Conservation (phyloP, 2,797 vertebrate genomes). For the Channa striata region DNA sequence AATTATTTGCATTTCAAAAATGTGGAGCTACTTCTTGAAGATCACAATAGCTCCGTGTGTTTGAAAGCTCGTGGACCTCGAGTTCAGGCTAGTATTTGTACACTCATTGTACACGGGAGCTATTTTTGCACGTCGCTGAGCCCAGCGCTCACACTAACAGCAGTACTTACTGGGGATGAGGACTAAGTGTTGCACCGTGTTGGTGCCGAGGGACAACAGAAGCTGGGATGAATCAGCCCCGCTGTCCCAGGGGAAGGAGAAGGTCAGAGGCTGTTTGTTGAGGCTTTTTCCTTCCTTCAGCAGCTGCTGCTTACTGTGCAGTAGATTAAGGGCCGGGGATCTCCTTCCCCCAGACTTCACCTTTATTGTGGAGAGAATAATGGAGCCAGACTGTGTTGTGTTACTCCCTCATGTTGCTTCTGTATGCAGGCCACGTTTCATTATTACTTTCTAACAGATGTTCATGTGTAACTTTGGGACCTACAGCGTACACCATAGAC, state of each 20-base stretch:
- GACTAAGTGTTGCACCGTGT: constrained; percentile 28
- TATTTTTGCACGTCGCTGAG: constrained; percentile 4
- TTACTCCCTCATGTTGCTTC: constrained; percentile 15
- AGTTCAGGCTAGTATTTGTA: not conserved
- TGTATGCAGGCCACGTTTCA: not conserved
- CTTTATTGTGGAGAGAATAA: constrained; percentile 46
- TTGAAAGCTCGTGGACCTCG: not conserved
- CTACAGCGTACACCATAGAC: constrained; percentile 77
- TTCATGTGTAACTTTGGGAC: constrained; percentile 19
- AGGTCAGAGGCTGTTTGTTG: constrained; percentile 58
- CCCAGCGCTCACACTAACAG: constrained; percentile 6
- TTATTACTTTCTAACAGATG: constrained; percentile 5
- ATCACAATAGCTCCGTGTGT: not conserved
- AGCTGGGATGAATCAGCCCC: constrained; percentile 54
- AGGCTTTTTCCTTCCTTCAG: constrained; percentile 66
- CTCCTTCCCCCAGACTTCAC: constrained; percentile 39
- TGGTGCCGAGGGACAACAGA: constrained; percentile 31
- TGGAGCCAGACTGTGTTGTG: constrained; percentile 20
- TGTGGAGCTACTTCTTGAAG: not conserved
- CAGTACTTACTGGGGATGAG: constrained; percentile 30
- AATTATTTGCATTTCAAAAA: not conserved
- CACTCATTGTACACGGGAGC: not conserved
- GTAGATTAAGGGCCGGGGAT: constrained; percentile 11
- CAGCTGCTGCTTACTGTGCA: constrained; percentile 41
- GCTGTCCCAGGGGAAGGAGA: constrained; percentile 26